A percentile compares a stretch with the other conserved stretches of the same genome.
phyloP scores from a whole-genome alignment of 2,113 vertebrate genomes.

The Nannospalax galili region DNA sequence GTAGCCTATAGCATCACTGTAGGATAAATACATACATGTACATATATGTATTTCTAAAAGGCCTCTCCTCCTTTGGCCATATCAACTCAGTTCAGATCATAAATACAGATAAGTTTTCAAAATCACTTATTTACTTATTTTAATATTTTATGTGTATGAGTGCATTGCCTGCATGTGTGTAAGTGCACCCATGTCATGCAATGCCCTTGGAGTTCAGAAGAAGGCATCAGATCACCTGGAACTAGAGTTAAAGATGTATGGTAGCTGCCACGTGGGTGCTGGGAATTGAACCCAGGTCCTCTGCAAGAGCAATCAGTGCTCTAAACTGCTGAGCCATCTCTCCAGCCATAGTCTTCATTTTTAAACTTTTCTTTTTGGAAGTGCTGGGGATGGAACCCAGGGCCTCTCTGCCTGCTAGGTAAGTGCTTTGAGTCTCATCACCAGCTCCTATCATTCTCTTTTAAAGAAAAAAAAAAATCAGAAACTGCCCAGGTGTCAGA shows the following conservation, averaged over 20 bases:
- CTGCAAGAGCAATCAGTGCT: no score
- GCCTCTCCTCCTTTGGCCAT: conserved; percentile 91
- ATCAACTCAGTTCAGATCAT: conserved; percentile 88
- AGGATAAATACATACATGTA: conserved; percentile 88
- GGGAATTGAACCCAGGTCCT: no score
- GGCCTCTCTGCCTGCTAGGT: not conserved
- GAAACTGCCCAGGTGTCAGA: not conserved
- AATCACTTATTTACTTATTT: conserved; percentile 99
- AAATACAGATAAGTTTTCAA: conserved; percentile 90
- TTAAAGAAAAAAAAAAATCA: conserved; percentile 6
- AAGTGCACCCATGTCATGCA: no score
- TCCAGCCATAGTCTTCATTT: no score
- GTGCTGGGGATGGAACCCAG: not conserved
- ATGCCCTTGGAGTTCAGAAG: no score
- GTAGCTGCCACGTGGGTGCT: no score
- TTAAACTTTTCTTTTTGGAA: not conserved
- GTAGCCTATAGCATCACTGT: conserved; percentile 89
- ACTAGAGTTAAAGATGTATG: no score
- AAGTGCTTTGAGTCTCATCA: not conserved
- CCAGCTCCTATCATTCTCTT: not conserved
- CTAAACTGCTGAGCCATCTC: no score
- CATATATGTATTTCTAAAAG: conserved; percentile 84
- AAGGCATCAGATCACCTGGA: no score
- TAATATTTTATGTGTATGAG: no score
- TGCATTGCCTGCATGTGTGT: no score